Evolutionary conservation across 2,797 vertebrate genomes (phyloP).

Genomic region (Heterohyrax brucei): DNA sequence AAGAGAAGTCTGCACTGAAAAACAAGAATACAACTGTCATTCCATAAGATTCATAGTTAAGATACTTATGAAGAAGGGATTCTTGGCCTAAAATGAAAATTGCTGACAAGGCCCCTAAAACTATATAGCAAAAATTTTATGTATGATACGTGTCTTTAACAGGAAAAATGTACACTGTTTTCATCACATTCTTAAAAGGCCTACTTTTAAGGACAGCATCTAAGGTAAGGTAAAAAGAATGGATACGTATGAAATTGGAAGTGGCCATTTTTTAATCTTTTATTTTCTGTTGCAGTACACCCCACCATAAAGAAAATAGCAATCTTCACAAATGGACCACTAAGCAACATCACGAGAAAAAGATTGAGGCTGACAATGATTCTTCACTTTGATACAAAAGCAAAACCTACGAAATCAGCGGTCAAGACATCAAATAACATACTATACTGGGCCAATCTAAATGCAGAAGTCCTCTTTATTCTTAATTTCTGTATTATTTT

Average conservation of each 20-base stretch:
- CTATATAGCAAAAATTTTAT: not conserved
- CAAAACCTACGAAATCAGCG: too few species aligned
- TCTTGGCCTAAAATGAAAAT: not conserved
- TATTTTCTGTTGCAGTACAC: too few species aligned
- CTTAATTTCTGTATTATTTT: too few species aligned
- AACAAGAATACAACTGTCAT: slow-evolving; percentile 14
- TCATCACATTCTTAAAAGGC: not conserved
- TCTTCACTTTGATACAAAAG: too few species aligned
- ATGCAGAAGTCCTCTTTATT: too few species aligned
- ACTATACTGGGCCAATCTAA: too few species aligned
- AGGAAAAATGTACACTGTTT: not conserved
- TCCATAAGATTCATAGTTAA: not conserved
- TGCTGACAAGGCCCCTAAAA: not conserved
- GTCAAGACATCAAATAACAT: too few species aligned
- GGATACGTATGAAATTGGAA: not conserved
- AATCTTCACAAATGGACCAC: too few species aligned
- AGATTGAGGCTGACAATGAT: too few species aligned
- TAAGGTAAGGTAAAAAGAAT: not conserved
- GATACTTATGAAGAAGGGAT: not conserved
- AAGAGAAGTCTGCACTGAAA: not conserved
- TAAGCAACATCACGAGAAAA: too few species aligned
- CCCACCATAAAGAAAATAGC: too few species aligned
- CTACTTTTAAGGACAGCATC: slow-evolving; percentile 7
- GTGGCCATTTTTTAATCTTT: not conserved
- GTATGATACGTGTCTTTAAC: not conserved